Base-by-base conservation (phyloP, 64 coral and sea anemone species). In the Pocillopora damicornis region DNA sequence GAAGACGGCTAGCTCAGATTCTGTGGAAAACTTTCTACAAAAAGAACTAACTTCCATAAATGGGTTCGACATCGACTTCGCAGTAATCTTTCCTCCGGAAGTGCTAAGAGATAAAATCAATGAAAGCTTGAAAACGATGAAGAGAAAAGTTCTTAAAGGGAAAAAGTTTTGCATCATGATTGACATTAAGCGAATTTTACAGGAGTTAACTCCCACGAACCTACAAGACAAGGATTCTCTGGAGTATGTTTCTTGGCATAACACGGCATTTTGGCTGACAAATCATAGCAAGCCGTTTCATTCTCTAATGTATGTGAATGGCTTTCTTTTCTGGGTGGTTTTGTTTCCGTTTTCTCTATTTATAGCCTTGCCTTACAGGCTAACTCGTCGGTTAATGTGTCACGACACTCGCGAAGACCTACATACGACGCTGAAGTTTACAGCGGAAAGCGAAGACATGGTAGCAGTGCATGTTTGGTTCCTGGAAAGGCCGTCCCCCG, bases 231-330 rank as follows among this genome's bases (percentile, higher is more conserved):
- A n/a, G 11, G 68, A 34, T 2, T 89, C 77, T 20, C 36, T 80
- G 22, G 88, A 89, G 17, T 89, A 71, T 71, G 88, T 89, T 23
- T 89, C 77, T 12, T 89, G 88, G 88, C 88, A 89, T 74, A 89
- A 89, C 59, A 79, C 76, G 60, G 36, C 88, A 13, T 89, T 89
- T 60, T 89, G 77, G 88, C 65, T 89, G 20, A 89, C 88, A 89
- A 89, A 89, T 37, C 71, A 89, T 25, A 73, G 88, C 26, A 89
- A 89, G 35, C 88, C 88, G 0, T 64, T 60, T 73, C 88, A 89
- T 56, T 80, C 88, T 57, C 20, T 89, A 15, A 89, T 80, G 88
- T 89, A 89, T 63, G 77, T 81, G 3, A 89, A 89, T 30, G 71
- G 88, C n/a, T 14, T 68, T 15, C 51, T 80, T 4, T 89, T 89